Conservation (phyloP, 2,888 invertebrate genomes). For the Chalcis sispes region DNA sequence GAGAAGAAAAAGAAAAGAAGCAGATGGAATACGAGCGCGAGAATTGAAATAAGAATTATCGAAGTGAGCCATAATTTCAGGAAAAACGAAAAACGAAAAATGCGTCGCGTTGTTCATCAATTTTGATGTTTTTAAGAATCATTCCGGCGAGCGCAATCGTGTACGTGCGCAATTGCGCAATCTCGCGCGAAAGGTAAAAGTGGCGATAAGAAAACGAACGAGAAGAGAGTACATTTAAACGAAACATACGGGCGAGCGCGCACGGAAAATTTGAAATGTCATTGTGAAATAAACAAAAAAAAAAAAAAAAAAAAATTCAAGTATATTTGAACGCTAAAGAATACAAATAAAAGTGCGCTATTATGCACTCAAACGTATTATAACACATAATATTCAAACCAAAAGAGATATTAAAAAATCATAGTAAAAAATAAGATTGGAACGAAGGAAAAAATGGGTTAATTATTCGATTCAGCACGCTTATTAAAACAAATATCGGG, state of each 20-base stretch:
- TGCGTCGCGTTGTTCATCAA: conserved; percentile 31
- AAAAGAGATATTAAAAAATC: conserved; percentile 38
- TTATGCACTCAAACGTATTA: conserved; percentile 35
- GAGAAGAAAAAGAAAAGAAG: neutral
- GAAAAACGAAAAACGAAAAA: neutral
- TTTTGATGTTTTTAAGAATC: conserved; percentile 43
- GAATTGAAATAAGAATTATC: conserved; percentile 3
- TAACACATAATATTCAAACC: conserved; percentile 34
- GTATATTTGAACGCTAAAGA: conserved; percentile 11
- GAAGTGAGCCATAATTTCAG: too few relatives aligned
- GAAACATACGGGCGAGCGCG: conserved; percentile 35
- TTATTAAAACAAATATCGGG: conserved; percentile 15
- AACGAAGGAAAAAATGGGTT: neutral
- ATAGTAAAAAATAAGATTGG: conserved; percentile 14
- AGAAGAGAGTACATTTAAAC: conserved; percentile 28
- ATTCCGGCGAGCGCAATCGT: conserved; percentile 43
- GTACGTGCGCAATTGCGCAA: conserved; percentile 29
- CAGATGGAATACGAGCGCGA: neutral
- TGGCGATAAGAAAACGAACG: conserved; percentile 39
- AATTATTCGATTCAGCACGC: conserved; percentile 29
- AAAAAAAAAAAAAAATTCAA: neutral
- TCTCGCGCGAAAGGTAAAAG: conserved; percentile 28
- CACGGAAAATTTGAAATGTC: conserved; percentile 31
- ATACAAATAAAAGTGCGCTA: conserved; percentile 14
- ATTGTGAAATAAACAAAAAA: conserved; percentile 25